Percentiles rank a stretch among this genome's conserved stretches.
These are phyloP conservation scores for Novumbra hubbsi DNA, from an alignment of 2,797 vertebrate genomes.

Conservation along the genomic window DNA sequence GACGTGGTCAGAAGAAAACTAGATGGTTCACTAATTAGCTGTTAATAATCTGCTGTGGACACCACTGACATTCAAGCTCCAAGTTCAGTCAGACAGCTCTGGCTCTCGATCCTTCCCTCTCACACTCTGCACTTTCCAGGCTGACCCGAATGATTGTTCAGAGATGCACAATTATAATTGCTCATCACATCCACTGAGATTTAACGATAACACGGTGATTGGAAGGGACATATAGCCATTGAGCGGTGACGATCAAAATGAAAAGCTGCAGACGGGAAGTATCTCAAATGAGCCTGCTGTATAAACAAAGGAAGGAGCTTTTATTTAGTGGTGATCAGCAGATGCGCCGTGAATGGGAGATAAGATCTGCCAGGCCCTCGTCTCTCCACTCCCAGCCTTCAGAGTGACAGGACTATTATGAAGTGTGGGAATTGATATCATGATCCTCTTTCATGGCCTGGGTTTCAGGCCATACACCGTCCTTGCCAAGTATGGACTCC, in stretches of 20 bases:
- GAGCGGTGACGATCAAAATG: slow-evolving; percentile 45
- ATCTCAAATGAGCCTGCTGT: slow-evolving; percentile 52
- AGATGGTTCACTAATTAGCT: slow-evolving; percentile 36
- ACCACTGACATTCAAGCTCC: slow-evolving; percentile 45
- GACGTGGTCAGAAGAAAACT: slow-evolving; percentile 27
- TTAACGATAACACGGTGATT: slow-evolving; percentile 55
- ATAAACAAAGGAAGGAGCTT: slow-evolving; percentile 56
- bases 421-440: slow-evolving; percentile 69
- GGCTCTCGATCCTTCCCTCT: slow-evolving; percentile 25
- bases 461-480: slow-evolving; percentile 40
- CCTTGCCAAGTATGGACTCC: slow-evolving; percentile 22
- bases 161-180: slow-evolving; percentile 54
- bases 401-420: slow-evolving; percentile 73
- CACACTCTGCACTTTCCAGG: slow-evolving; percentile 17
- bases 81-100: neutral
- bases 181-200: slow-evolving; percentile 56
- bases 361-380: slow-evolving; percentile 62
- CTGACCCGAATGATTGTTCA: slow-evolving; percentile 46
- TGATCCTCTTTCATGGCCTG: slow-evolving; percentile 72
- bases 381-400: slow-evolving; percentile 61
- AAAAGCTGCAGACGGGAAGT: slow-evolving; percentile 38
- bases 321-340: slow-evolving; percentile 71
- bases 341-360: slow-evolving; percentile 55
- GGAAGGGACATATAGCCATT: slow-evolving; percentile 59
- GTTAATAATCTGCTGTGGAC: slow-evolving; percentile 47